Percentiles rank a stretch among this genome's conserved stretches.
These are phyloP conservation scores for Drosophila asahinai DNA, from an alignment of 1,140 invertebrate species.

Conservation along the genomic window DNA sequence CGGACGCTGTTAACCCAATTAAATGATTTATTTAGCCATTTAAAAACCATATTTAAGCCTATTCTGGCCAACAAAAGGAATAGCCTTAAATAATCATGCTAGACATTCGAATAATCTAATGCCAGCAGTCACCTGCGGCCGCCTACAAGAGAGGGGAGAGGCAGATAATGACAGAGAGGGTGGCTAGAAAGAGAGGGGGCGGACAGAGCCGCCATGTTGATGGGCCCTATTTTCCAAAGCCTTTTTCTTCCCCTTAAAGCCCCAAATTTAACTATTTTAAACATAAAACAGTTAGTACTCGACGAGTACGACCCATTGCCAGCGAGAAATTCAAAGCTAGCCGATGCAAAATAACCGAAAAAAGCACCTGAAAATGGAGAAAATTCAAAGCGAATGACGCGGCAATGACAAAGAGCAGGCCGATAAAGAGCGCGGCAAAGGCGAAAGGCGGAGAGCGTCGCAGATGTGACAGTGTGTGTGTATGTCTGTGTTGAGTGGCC, in stretches of 20 bases:
- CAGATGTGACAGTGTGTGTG: constrained; percentile 21
- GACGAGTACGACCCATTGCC: constrained; percentile 2
- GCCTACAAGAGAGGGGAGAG: background rate
- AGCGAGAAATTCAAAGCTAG: constrained; percentile 6
- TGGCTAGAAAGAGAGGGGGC: constrained; percentile 7
- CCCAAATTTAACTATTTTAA: constrained; percentile 21
- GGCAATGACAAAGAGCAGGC: constrained; percentile 47
- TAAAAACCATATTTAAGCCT: background rate
- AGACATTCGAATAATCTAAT: background rate
- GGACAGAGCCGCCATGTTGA: constrained; percentile 4
- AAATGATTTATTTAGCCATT: constrained; percentile 1
- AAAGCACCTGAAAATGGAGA: constrained; percentile 51
- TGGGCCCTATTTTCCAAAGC: constrained; percentile 25
- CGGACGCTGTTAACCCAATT: background rate
- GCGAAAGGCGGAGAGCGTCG: constrained; percentile 20
- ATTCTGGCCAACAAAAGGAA: background rate
- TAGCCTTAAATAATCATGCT: no score
- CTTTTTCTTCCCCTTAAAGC: constrained; percentile 39
- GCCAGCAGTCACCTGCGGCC: background rate
- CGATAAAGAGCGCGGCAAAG: constrained; percentile 56
- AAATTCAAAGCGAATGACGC: constrained; percentile 60
- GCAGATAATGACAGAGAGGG: background rate
- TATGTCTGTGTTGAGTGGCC: constrained; percentile 18
- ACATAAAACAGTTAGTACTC: constrained; percentile 54
- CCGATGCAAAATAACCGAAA: constrained; percentile 24